Percentiles rank a stretch among this genome's conserved stretches.
Conservation (phyloP, 2,888 invertebrate species). For the Cantharis nigra region DNA sequence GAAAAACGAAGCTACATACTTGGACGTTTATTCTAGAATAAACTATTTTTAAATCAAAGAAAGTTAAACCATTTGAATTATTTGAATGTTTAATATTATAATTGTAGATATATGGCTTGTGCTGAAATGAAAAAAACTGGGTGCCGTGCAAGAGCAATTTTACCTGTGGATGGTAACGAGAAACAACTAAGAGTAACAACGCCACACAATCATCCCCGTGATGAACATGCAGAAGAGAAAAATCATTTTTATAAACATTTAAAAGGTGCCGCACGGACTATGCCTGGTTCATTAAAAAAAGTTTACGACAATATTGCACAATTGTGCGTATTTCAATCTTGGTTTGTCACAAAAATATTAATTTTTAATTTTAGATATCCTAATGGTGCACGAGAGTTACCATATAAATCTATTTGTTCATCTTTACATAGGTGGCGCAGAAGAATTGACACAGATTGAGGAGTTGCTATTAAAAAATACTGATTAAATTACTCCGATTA, state of each 20-base stretch:
- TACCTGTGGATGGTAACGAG: slow-evolving; percentile 43
- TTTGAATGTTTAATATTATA: neutral
- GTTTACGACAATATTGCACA: slow-evolving; percentile 46
- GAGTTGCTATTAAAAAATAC: neutral
- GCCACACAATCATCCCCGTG: slow-evolving; percentile 49
- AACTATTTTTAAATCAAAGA: neutral
- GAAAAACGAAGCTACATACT: no score
- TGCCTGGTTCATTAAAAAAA: slow-evolving; percentile 39
- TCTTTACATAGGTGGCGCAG: slow-evolving; percentile 48
- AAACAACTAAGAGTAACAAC: slow-evolving; percentile 43
- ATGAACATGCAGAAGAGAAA: slow-evolving; percentile 45
- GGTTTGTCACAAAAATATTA: neutral
- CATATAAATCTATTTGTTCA: slow-evolving; percentile 46
- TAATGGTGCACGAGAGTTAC: slow-evolving; percentile 43
- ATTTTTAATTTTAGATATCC: slow-evolving; percentile 44
- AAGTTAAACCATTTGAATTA: no score
- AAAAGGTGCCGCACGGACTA: slow-evolving; percentile 38
- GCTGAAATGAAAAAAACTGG: slow-evolving; percentile 46
- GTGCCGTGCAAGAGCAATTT: slow-evolving; percentile 46
- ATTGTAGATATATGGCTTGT: slow-evolving; percentile 46
- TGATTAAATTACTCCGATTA: neutral
- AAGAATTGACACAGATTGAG: neutral
- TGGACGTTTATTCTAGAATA: no score
- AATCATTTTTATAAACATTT: slow-evolving; percentile 44
- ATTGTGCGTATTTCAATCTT: slow-evolving; percentile 39